phyloP scores from a whole-genome alignment of 64 coral and sea anemone species.

The Acropora yongei region DNA sequence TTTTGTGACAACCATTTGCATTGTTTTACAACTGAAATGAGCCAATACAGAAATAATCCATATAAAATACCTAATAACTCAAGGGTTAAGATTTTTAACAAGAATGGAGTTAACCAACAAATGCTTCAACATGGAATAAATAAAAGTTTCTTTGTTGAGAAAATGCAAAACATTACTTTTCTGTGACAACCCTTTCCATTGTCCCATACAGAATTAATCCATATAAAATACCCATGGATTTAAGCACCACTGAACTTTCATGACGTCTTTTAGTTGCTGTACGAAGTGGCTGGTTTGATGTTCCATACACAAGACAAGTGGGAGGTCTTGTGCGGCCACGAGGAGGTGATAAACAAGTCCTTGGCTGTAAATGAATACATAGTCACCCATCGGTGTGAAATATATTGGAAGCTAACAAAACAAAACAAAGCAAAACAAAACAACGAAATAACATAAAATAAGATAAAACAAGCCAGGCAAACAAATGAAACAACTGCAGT shows the following conservation, averaged over 20 bases:
- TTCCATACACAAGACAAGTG: constrained; percentile 52
- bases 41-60: not conserved
- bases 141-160: not conserved
- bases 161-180: constrained; percentile 2
- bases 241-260: not conserved
- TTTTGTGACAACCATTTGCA: not conserved
- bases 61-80: not conserved
- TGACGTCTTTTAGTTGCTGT: constrained; percentile 56
- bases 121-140: constrained; percentile 3
- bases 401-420: not conserved
- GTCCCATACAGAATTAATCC: not conserved
- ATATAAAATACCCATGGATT: not conserved
- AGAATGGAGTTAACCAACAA: not conserved
- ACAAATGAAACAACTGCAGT: not conserved
- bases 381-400: not conserved
- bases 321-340: constrained; percentile 53
- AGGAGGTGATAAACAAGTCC: constrained; percentile 6
- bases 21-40: not conserved
- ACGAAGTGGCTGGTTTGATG: constrained; percentile 19
- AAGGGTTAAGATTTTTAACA: not conserved
- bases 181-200: not conserved
- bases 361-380: not conserved
- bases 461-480: too few relatives aligned
- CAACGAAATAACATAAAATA: too few relatives aligned
- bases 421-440: too few relatives aligned